Conservation (phyloP, 2,888 invertebrate species). For the Dinocampus coccinellae region DNA sequence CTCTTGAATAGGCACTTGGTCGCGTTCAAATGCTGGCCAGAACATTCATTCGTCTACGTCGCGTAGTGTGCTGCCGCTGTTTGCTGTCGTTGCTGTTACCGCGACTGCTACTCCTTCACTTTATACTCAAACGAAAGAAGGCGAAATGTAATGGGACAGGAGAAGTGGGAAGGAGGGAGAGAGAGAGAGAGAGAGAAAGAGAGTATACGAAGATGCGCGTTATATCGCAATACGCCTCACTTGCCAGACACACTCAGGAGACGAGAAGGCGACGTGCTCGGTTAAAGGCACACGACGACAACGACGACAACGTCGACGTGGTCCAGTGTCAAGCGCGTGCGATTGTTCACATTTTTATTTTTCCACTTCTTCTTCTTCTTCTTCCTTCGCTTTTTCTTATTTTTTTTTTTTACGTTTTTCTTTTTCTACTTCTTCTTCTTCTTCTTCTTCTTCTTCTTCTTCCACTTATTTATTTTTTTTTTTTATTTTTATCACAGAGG, state of each 20-base stretch:
- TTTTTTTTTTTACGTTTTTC: too few relatives aligned
- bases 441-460: too few relatives aligned
- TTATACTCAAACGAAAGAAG: too few relatives aligned
- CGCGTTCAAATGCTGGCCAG: neutral
- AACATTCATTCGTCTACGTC: neutral
- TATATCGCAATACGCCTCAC: neutral
- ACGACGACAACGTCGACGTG: neutral
- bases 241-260: neutral
- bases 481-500: neutral
- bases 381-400: too few relatives aligned
- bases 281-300: neutral
- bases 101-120: neutral
- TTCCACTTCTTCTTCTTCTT: too few relatives aligned
- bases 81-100: neutral
- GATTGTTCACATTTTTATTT: neutral
- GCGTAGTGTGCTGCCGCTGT: neutral
- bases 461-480: too few relatives aligned
- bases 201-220: neutral
- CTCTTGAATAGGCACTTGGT: neutral
- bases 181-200: neutral
- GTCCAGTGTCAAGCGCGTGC: conserved; percentile 4
- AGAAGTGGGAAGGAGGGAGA: too few relatives aligned
- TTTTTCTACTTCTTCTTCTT: too few relatives aligned
- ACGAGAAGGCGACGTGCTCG: neutral
- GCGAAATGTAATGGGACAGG: too few relatives aligned